Conservation (phyloP, 2,797 vertebrate species). For the Galago senegalensis region DNA sequence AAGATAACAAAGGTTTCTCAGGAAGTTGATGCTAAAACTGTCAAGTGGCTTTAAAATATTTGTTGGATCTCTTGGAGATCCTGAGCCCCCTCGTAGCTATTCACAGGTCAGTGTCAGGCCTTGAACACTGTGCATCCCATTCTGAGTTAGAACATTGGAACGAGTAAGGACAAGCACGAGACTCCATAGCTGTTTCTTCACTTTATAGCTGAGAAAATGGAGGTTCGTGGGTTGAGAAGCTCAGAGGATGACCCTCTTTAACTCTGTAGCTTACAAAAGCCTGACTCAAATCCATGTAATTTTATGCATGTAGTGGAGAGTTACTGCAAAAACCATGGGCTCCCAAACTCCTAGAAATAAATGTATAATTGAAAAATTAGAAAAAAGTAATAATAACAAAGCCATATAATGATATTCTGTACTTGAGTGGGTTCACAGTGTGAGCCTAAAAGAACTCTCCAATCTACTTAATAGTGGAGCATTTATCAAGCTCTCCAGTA, state of each 20-base stretch:
- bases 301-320: not conserved
- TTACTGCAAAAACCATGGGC: not conserved
- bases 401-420: constrained; percentile 49
- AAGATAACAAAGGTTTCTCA: not conserved
- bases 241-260: not conserved
- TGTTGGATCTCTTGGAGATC: not conserved
- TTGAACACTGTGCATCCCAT: not conserved
- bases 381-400: constrained; percentile 60
- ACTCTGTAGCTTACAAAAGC: not conserved
- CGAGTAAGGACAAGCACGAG: not conserved
- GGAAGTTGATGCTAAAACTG: not conserved
- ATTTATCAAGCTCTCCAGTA: constrained; percentile 60
- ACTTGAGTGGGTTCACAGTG: constrained; percentile 41
- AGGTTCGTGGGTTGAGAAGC: not conserved
- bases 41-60: constrained; percentile 9
- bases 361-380: constrained; percentile 68
- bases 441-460: constrained; percentile 64
- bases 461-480: not conserved
- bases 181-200: not conserved
- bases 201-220: not conserved
- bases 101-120: not conserved
- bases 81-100: not conserved
- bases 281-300: not conserved
- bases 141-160: not conserved
- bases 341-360: constrained; percentile 40